Conservation (phyloP, 2,797 vertebrate species). For the Leptodactylus fallax region DNA sequence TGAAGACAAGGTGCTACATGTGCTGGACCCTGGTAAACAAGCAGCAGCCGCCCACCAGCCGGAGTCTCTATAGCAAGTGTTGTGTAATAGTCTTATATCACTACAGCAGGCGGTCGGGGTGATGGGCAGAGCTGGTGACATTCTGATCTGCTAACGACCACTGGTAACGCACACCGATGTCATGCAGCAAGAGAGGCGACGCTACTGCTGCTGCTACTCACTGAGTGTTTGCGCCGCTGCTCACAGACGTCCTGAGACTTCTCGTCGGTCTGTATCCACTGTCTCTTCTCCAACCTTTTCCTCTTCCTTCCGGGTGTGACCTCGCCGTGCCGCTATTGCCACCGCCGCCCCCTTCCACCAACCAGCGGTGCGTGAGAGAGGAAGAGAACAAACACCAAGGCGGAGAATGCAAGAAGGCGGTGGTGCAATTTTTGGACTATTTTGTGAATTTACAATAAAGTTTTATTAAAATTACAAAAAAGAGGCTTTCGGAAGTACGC, state of each 20-base stretch:
- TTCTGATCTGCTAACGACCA: too few species aligned
- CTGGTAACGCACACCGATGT: too few species aligned
- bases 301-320: slow-evolving; percentile 60
- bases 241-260: background rate
- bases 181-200: background rate
- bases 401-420: slow-evolving; percentile 41
- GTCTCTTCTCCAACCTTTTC: slow-evolving; percentile 23
- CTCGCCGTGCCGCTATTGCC: slow-evolving; percentile 37
- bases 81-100: too few species aligned
- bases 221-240: background rate
- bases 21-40: too few species aligned
- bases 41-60: too few species aligned
- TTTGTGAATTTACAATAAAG: slow-evolving; percentile 53
- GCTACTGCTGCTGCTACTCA: background rate
- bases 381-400: slow-evolving; percentile 51
- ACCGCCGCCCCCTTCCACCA: slow-evolving; percentile 49
- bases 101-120: too few species aligned
- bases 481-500: slow-evolving; percentile 33
- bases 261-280: background rate
- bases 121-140: too few species aligned
- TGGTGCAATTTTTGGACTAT: slow-evolving; percentile 31
- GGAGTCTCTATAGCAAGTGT: too few species aligned
- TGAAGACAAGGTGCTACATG: too few species aligned
- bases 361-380: slow-evolving; percentile 49
- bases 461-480: slow-evolving; percentile 25